phyloP scores from a whole-genome alignment of 1,140 invertebrate genomes.

The Brachionus angularis region DNA sequence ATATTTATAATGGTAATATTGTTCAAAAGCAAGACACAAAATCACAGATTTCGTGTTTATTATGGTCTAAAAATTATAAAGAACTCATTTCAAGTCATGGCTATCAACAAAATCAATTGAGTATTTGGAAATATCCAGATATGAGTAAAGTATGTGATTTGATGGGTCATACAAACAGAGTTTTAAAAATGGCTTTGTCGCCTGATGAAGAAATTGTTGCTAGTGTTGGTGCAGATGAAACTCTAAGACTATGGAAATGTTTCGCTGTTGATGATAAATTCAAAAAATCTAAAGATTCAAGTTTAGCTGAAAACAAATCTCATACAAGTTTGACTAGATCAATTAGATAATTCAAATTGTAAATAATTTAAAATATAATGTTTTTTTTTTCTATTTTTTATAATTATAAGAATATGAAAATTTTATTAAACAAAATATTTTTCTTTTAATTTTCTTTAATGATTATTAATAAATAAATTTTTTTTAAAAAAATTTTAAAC shows the following conservation, averaged over 20 bases:
- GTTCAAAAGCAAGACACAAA: slow-evolving; percentile 15
- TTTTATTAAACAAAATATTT: too few relatives aligned
- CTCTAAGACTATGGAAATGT: slow-evolving; percentile 88
- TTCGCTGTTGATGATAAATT: slow-evolving; percentile 60
- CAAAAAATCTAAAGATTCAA: slow-evolving; percentile 28
- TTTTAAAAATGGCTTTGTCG: slow-evolving; percentile 84
- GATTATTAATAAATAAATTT: too few relatives aligned
- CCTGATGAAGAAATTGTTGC: slow-evolving; percentile 86
- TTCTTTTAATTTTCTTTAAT: too few relatives aligned
- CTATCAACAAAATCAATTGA: slow-evolving; percentile 87
- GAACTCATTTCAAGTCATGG: slow-evolving; percentile 93
- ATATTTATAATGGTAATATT: slow-evolving; percentile 76
- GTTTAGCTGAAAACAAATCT: slow-evolving; percentile 2
- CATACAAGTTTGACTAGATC: slow-evolving; percentile 22
- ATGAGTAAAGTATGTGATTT: slow-evolving; percentile 69
- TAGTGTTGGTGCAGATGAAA: slow-evolving; percentile 92
- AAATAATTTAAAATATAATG: too few relatives aligned
- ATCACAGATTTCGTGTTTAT: slow-evolving; percentile 73
- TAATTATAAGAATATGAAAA: too few relatives aligned
- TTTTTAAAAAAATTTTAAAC: too few relatives aligned
- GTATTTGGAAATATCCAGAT: slow-evolving; percentile 89
- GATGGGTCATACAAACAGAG: slow-evolving; percentile 76
- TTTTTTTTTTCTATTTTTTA: too few relatives aligned
- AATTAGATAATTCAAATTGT: slow-evolving; percentile 8
- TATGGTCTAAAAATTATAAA: slow-evolving; percentile 87